Conservation (phyloP, 92 coral and sea anemone genomes). For the Bergia puertoricense region DNA sequence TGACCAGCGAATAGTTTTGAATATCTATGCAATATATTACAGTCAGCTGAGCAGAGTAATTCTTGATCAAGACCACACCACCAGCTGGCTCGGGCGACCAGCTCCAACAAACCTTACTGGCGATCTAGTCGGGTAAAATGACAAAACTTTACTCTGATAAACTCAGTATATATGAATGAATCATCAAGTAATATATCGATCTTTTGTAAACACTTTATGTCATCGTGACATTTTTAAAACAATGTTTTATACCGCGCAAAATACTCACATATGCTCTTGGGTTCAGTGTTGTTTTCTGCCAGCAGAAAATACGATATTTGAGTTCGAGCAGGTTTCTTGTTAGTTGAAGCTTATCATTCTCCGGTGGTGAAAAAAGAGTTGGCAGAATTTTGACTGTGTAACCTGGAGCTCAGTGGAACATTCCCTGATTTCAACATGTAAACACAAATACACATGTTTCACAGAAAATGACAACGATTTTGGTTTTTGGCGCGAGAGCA, state of each 20-base stretch:
- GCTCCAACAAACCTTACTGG: not conserved
- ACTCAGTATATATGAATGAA: not conserved
- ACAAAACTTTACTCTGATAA: not conserved
- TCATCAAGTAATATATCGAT: not conserved
- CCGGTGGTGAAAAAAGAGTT: not conserved
- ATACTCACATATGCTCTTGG: constrained; percentile 33
- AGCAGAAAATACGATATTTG: not conserved
- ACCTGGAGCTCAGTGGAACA: constrained; percentile 20
- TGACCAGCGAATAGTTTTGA: not conserved
- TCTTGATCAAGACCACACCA: not conserved
- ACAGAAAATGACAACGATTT: constrained; percentile 37
- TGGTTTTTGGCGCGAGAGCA: constrained; percentile 53
- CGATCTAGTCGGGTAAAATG: not conserved
- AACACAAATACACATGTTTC: constrained; percentile 53
- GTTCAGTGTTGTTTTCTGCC: not conserved
- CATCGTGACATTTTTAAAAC: not conserved
- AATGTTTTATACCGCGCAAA: not conserved
- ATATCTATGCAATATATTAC: constrained; percentile 5
- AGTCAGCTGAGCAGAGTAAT: constrained; percentile 10
- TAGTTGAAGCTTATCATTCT: not conserved
- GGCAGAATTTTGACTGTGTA: not conserved
- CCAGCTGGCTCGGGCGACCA: not conserved
- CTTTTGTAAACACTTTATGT: not conserved
- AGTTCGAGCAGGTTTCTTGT: constrained; percentile 9
- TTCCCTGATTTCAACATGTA: constrained; percentile 52